Conservation (phyloP, 2,113 vertebrate species). For the Bujurquina vittata region DNA sequence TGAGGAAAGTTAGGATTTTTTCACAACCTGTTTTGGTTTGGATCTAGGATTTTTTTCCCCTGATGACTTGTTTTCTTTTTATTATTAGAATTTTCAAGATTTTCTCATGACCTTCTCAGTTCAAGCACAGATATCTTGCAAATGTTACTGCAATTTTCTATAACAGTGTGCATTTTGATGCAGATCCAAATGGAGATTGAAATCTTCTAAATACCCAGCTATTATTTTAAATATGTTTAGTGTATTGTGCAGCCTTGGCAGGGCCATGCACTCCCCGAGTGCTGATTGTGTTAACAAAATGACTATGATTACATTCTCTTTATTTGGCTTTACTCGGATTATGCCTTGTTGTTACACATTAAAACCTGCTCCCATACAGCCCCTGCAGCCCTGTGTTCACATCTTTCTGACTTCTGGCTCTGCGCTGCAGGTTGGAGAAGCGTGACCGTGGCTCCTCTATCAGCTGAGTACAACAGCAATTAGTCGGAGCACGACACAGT, state of each 20-base stretch:
- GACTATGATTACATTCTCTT: neutral
- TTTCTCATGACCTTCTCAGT: slow-evolving; percentile 14
- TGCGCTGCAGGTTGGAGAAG: slow-evolving; percentile 25
- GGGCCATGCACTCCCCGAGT: fast-evolving
- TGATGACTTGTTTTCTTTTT: neutral
- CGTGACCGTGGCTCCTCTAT: slow-evolving; percentile 17
- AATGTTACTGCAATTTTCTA: neutral
- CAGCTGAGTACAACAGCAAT: slow-evolving; percentile 24
- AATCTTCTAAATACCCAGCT: neutral
- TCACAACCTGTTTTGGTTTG: neutral
- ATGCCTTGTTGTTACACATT: neutral
- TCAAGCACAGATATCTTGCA: neutral
- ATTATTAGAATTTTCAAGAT: neutral
- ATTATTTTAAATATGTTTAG: neutral
- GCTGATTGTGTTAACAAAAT: neutral
- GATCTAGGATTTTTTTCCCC: neutral
- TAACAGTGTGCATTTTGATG: neutral
- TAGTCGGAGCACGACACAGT: slow-evolving; percentile 27
- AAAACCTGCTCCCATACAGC: neutral
- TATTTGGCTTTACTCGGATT: slow-evolving; percentile 1
- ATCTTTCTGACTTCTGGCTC: neutral
- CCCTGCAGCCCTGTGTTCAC: neutral
- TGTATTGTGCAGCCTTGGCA: neutral
- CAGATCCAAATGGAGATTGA: slow-evolving; percentile 16
- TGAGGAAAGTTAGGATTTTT: no score